Evolutionary conservation across 2,888 invertebrate genomes (phyloP).

Genomic region (Metellina segmentata): DNA sequence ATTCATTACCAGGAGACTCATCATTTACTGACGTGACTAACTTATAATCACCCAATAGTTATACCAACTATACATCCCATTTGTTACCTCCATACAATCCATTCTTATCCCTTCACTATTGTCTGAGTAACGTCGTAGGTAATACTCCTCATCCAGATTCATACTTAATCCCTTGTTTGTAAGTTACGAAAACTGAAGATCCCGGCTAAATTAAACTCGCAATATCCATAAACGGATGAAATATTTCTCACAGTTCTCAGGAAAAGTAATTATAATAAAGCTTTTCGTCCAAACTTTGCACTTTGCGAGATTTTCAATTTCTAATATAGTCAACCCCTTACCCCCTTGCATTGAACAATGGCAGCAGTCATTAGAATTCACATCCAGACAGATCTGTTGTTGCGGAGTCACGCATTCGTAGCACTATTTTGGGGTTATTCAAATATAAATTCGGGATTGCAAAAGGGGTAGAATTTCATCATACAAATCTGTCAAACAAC

Average conservation of each 20-base stretch:
- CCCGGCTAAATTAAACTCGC: not conserved
- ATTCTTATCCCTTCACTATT: not conserved
- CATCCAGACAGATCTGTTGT: not conserved
- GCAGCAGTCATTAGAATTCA: not conserved
- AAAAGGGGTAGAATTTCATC: conserved; percentile 16
- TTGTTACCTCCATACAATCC: not conserved
- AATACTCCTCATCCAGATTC: no score
- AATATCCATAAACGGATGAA: conserved; percentile 3
- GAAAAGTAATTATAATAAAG: conserved; percentile 27
- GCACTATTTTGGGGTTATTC: not conserved
- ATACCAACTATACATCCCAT: not conserved
- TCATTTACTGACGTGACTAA: not conserved
- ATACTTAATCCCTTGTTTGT: no score
- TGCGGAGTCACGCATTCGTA: not conserved
- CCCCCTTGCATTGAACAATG: not conserved
- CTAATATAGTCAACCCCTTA: not conserved
- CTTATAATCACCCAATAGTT: not conserved
- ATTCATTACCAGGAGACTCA: not conserved
- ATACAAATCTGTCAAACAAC: conserved; percentile 20
- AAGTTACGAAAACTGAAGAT: no score
- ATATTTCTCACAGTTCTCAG: not conserved
- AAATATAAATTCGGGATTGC: conserved; percentile 1
- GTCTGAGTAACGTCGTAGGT: no score
- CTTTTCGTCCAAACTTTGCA: not conserved
- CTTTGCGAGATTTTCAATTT: conserved; percentile 3